Conservation (phyloP, 2,888 invertebrate genomes). For the Diarsia dahlii region DNA sequence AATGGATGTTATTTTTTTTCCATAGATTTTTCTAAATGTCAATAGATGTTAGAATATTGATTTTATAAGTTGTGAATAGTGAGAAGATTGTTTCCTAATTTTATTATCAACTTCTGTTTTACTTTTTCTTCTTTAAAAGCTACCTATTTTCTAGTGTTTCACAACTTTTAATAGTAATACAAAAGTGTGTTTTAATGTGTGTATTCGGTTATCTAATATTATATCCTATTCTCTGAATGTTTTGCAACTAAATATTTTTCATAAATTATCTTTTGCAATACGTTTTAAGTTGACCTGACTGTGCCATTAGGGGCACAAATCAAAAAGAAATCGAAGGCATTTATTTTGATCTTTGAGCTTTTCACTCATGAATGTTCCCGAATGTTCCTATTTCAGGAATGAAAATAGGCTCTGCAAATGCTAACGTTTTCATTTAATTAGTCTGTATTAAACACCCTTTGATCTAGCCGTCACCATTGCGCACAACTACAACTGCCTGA, state of each 20-base stretch:
- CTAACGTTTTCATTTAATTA: constrained; percentile 9
- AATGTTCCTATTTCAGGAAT: constrained; percentile 10
- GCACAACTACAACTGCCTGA: constrained; percentile 3
- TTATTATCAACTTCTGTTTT: neutral
- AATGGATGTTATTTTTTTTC: constrained; percentile 4
- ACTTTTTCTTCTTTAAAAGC: neutral
- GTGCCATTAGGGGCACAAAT: neutral
- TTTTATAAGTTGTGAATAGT: constrained; percentile 13
- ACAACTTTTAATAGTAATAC: constrained; percentile 13
- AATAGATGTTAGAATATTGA: constrained; percentile 20
- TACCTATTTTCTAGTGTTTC: constrained; percentile 14
- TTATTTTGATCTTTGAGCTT: neutral
- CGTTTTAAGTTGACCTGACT: constrained; percentile 17
- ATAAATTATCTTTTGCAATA: constrained; percentile 36
- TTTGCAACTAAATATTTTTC: constrained; percentile 36
- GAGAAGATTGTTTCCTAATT: neutral
- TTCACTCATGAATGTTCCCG: neutral
- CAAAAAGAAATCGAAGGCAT: neutral
- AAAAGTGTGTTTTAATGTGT: constrained; percentile 10
- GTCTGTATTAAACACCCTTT: constrained; percentile 13
- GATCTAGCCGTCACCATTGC: neutral
- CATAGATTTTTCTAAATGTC: constrained; percentile 1
- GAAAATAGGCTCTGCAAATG: constrained; percentile 5
- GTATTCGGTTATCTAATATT: constrained; percentile 41
- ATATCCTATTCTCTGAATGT: constrained; percentile 35